Percentiles rank a stretch among this genome's conserved stretches.
phyloP scores from a whole-genome alignment of 2,113 vertebrate genomes.

The Lagopus muta region DNA sequence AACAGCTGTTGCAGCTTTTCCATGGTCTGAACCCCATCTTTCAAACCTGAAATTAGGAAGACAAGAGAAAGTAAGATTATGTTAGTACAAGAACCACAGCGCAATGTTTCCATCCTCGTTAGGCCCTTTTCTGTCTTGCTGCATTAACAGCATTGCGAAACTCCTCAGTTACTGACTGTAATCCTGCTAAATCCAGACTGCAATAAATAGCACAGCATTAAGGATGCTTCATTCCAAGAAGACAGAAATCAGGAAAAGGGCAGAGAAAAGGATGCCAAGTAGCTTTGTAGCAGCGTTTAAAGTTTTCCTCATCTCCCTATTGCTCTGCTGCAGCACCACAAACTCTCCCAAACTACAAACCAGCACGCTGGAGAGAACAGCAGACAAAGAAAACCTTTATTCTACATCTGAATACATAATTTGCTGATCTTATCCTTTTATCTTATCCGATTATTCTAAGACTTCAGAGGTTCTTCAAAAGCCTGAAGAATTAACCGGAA shows the following conservation, averaged over 20 bases:
- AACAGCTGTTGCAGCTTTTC: conserved; percentile 14
- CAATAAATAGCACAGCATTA: not conserved
- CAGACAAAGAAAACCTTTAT: not conserved
- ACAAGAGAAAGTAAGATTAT: not conserved
- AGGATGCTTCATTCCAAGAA: not conserved
- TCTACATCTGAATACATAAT: not conserved
- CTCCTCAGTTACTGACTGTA: not conserved
- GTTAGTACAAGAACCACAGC: not conserved
- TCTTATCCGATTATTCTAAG: not conserved
- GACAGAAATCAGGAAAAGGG: not conserved
- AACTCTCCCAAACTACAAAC: not conserved
- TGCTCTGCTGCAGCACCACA: not conserved
- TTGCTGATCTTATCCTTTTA: not conserved
- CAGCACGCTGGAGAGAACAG: not conserved
- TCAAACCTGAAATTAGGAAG: conserved; percentile 28
- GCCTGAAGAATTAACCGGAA: not conserved
- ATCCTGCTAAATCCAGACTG: conserved; percentile 14
- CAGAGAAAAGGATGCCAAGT: not conserved
- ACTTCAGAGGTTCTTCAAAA: not conserved
- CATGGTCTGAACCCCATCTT: not conserved
- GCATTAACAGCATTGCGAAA: not conserved
- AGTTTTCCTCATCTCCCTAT: not conserved
- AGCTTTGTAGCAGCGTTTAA: not conserved
- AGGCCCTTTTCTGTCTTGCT: not conserved
- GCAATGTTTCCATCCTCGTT: not conserved